These are phyloP conservation scores for Drosophila takahashii DNA, from an alignment of 1,140 invertebrate species.

Conservation along the genomic window DNA sequence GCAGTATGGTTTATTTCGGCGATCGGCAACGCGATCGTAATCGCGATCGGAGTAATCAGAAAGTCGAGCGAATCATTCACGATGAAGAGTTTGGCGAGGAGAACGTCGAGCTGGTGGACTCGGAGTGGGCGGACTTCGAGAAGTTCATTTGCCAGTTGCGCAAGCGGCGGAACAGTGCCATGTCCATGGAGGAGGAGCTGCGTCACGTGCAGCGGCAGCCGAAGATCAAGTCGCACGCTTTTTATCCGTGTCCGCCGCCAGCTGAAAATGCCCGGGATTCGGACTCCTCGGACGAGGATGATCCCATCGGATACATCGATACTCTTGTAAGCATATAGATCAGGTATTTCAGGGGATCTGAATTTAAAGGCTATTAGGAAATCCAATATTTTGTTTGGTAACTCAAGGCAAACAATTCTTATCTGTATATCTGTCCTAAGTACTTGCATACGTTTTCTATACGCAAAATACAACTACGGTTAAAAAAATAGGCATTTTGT, in stretches of 20 bases:
- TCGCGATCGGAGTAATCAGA: conserved; percentile 52
- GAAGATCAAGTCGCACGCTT: conserved; percentile 86
- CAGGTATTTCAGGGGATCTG: background rate
- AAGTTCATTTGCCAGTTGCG: conserved; percentile 85
- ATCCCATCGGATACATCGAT: conserved; percentile 87
- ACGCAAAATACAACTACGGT: background rate
- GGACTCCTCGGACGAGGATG: conserved; percentile 82
- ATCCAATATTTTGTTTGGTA: conserved; percentile 4
- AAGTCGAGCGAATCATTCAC: conserved; percentile 76
- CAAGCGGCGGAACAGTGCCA: conserved; percentile 86
- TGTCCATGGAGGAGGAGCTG: conserved; percentile 86
- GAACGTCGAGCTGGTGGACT: conserved; percentile 84
- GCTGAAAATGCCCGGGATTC: conserved; percentile 86
- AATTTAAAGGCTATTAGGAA: background rate
- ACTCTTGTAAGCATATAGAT: conserved; percentile 86
- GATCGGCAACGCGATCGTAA: conserved; percentile 67
- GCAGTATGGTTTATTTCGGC: conserved; percentile 73
- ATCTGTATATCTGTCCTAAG: conserved; percentile 13
- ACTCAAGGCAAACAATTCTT: conserved; percentile 1
- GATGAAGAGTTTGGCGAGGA: conserved; percentile 84
- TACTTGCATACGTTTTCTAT: conserved; percentile 5
- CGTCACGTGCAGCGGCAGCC: conserved; percentile 85
- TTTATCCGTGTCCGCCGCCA: conserved; percentile 88
- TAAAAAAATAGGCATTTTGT: background rate
- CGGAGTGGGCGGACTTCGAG: conserved; percentile 84